Percentiles rank a stretch among this genome's conserved stretches.
Conservation (phyloP, 1,140 invertebrate genomes). For the Drosophila cardini region DNA sequence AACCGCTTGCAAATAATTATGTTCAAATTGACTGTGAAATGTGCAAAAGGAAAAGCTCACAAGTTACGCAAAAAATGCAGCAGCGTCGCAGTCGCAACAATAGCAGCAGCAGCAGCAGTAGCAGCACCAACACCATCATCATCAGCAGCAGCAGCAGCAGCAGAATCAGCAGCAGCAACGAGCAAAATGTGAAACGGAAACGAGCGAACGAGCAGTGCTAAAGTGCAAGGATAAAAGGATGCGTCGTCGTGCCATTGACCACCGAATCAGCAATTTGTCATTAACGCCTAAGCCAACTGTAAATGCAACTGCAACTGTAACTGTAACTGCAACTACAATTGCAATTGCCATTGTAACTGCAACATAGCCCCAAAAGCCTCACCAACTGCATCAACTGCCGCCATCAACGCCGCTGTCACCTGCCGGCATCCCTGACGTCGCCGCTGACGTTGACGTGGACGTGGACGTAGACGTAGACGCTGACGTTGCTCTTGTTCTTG, state of each 20-base stretch:
- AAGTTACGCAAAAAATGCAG: constrained; percentile 80
- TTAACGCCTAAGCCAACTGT: constrained; percentile 49
- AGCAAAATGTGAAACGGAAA: constrained; percentile 72
- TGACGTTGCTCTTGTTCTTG: constrained; percentile 28
- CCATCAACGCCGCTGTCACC: constrained; percentile 32
- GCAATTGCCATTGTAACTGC: constrained; percentile 30
- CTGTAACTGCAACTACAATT: constrained; percentile 28
- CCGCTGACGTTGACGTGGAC: constrained; percentile 13
- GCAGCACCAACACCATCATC: constrained; percentile 32
- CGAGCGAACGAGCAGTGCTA: constrained; percentile 51
- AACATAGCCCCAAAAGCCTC: constrained; percentile 38
- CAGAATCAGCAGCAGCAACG: constrained; percentile 45
- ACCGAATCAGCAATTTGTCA: constrained; percentile 75
- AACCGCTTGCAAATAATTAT: constrained; percentile 36
- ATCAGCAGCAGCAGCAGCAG: constrained; percentile 32
- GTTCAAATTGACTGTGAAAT: constrained; percentile 64
- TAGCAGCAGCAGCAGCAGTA: constrained; percentile 39
- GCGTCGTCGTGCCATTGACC: constrained; percentile 65
- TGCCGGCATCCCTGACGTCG: constrained; percentile 35
- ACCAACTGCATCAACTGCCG: constrained; percentile 32
- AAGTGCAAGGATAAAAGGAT: constrained; percentile 62
- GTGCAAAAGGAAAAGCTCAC: constrained; percentile 61
- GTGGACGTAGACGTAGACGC: constrained; percentile 10
- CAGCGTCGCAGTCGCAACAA: constrained; percentile 47
- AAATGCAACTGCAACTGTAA: constrained; percentile 27